phyloP scores from a whole-genome alignment of 1,140 invertebrate species.

The Drosophila cardini region DNA sequence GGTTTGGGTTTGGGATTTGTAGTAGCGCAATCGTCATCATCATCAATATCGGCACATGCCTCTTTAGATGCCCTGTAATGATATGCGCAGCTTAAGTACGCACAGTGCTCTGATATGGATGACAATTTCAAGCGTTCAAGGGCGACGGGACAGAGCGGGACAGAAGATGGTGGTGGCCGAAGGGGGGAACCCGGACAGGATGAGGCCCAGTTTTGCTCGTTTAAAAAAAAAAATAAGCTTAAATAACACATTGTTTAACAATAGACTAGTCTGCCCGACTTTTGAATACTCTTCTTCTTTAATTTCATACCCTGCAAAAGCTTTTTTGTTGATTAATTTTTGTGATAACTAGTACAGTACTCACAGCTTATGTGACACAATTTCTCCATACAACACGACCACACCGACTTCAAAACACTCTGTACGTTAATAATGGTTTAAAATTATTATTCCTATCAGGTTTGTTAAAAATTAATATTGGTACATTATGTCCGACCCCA shows the following conservation, averaged over 20 bases:
- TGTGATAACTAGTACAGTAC: too few species aligned
- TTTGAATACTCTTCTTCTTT: conserved; percentile 11
- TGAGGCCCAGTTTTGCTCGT: conserved; percentile 11
- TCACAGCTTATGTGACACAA: too few species aligned
- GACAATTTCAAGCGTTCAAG: conserved; percentile 10
- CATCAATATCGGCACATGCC: conserved; percentile 41
- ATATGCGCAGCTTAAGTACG: conserved; percentile 62
- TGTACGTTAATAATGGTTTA: too few species aligned
- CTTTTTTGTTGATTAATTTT: too few species aligned
- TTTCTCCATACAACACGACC: too few species aligned
- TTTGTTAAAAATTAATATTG: too few species aligned
- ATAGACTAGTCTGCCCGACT: conserved; percentile 15
- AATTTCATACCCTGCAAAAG: too few species aligned
- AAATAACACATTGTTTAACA: conserved; percentile 35
- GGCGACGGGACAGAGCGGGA: too few species aligned
- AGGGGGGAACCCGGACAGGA: neutral
- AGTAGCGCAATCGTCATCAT: conserved; percentile 30
- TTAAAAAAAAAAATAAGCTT: conserved; percentile 52
- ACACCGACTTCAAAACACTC: too few species aligned
- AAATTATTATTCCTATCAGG: too few species aligned
- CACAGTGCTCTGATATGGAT: conserved; percentile 26
- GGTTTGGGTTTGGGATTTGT: conserved; percentile 1
- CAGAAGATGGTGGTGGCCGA: too few species aligned
- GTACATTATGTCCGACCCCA: too few species aligned
- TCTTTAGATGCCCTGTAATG: conserved; percentile 55